These are phyloP conservation scores for Stegana nigrithorax DNA, from an alignment of 2,888 invertebrate species.

Conservation along the genomic window DNA sequence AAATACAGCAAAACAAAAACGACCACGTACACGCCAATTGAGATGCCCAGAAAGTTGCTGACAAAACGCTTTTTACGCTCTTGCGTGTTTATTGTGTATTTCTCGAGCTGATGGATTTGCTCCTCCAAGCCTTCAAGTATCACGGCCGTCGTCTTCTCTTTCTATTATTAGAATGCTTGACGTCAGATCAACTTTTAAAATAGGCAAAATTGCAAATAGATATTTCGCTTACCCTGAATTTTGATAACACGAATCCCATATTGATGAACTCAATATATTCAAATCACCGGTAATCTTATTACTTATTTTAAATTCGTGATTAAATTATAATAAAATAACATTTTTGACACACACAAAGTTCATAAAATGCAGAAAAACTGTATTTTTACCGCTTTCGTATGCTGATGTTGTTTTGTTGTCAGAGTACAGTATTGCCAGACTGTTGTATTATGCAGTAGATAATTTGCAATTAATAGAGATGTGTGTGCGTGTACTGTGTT, in stretches of 20 bases:
- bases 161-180: slow-evolving; percentile 65
- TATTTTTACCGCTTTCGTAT: too few relatives aligned
- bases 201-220: slow-evolving; percentile 27
- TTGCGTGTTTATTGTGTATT: slow-evolving; percentile 83
- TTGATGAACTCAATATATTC: slow-evolving; percentile 31
- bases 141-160: slow-evolving; percentile 70
- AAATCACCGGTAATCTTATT: too few relatives aligned
- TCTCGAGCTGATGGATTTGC: slow-evolving; percentile 84
- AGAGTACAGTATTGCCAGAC: too few relatives aligned
- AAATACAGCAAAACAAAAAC: slow-evolving; percentile 82
- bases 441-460: too few relatives aligned
- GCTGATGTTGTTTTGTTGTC: too few relatives aligned
- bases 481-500: too few relatives aligned
- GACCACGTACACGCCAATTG: slow-evolving; percentile 78
- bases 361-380: too few relatives aligned
- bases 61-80: slow-evolving; percentile 84
- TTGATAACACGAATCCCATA: slow-evolving; percentile 77
- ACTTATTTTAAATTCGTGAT: too few relatives aligned
- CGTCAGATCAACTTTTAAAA: slow-evolving; percentile 18
- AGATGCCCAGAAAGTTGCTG: slow-evolving; percentile 79
- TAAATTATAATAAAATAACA: too few relatives aligned
- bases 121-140: slow-evolving; percentile 79
- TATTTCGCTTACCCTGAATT: slow-evolving; percentile 75
- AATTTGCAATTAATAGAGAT: too few relatives aligned
- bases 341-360: too few relatives aligned